Evolutionary conservation across 2,797 vertebrate genomes (phyloP).

Genomic region (Xiphophorus birchmanni): DNA sequence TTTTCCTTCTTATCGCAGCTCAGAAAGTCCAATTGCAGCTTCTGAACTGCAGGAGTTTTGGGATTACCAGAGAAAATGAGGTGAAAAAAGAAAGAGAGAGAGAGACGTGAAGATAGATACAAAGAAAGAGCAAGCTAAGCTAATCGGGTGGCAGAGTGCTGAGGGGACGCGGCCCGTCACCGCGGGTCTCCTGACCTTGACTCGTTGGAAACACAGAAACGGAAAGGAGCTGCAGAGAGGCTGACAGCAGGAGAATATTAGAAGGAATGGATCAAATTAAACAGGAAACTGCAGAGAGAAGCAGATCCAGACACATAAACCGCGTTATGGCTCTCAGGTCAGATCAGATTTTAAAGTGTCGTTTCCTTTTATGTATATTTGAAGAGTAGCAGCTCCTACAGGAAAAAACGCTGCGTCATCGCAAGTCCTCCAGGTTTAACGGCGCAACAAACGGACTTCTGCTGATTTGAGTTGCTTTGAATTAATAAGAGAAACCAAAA

Average conservation of each 20-base stretch:
- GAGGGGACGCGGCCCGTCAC: constrained; percentile 58
- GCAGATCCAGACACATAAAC: constrained; percentile 36
- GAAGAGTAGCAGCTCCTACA: constrained; percentile 11
- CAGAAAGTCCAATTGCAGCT: constrained; percentile 39
- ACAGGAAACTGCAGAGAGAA: constrained; percentile 38
- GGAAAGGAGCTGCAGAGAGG: constrained; percentile 21
- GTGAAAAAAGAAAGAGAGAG: constrained; percentile 29
- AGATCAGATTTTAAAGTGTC: constrained; percentile 28
- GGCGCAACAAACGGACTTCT: constrained; percentile 20
- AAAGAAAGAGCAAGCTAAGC: constrained; percentile 62
- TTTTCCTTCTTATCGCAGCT: constrained; percentile 16
- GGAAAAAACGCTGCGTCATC: constrained; percentile 36
- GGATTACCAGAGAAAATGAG: constrained; percentile 44
- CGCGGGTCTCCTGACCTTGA: constrained; percentile 68
- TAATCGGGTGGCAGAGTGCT: constrained; percentile 57
- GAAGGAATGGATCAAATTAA: constrained; percentile 51
- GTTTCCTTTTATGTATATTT: constrained; percentile 23
- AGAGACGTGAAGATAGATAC: constrained; percentile 44
- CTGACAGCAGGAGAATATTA: constrained; percentile 35
- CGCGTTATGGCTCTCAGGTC: constrained; percentile 14
- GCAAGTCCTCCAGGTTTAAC: constrained; percentile 9
- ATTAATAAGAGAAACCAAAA: background rate
- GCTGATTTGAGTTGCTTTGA: constrained; percentile 21
- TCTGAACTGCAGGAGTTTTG: background rate
- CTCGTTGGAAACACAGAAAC: constrained; percentile 30